Percentiles rank a stretch among this genome's conserved stretches.
These are phyloP conservation scores for Dipodomys merriami DNA, from an alignment of 2,113 vertebrate genomes.

Conservation along the genomic window DNA sequence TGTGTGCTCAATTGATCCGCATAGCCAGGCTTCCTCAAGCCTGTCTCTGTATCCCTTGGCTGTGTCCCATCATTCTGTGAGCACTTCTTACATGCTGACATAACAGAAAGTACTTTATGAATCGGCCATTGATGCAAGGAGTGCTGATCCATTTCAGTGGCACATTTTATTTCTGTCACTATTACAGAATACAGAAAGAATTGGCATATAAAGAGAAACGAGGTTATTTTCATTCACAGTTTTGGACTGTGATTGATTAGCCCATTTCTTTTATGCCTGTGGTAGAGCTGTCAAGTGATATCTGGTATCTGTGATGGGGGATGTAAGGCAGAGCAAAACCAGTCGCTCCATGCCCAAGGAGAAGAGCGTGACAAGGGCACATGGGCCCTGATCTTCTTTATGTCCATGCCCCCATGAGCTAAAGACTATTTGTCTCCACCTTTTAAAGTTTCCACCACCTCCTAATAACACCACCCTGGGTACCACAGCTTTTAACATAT, in stretches of 20 bases:
- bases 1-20: background rate
- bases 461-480: background rate
- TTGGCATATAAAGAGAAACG: background rate
- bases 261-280: background rate
- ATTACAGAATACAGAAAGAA: background rate
- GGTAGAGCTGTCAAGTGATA: too few relatives aligned
- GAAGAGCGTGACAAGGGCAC: background rate
- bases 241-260: background rate
- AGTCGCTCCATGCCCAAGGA: background rate
- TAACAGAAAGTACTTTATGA: background rate
- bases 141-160: background rate
- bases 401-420: background rate
- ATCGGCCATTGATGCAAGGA: background rate
- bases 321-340: background rate
- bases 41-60: background rate
- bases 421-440: background rate
- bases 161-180: background rate
- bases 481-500: background rate
- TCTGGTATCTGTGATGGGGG: too few relatives aligned
- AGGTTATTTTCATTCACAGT: background rate
- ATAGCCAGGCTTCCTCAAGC: background rate
- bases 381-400: background rate
- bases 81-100: background rate
- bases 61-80: background rate
- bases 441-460: background rate